These are phyloP conservation scores for Aphelenchoides besseyi DNA, from an alignment of 1,140 invertebrate genomes.

Conservation along the genomic window DNA sequence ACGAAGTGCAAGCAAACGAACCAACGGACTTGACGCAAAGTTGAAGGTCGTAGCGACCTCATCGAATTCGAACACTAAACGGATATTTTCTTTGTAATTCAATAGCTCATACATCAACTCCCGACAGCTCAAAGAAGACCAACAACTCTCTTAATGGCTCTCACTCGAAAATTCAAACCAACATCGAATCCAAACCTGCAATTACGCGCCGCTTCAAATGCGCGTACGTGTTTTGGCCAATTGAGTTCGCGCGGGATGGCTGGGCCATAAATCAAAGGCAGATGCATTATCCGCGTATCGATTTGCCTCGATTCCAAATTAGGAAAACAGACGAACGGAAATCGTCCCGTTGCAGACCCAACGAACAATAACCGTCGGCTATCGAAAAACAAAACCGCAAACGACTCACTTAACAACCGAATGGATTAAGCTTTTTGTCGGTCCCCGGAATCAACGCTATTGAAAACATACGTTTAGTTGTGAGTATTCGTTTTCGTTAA, in stretches of 20 bases:
- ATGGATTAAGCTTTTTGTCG: not conserved
- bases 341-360: not conserved
- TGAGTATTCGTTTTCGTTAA: too few relatives aligned
- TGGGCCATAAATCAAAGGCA: conserved; percentile 1
- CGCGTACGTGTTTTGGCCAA: not conserved
- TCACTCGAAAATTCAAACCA: not conserved
- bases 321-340: not conserved
- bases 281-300: not conserved
- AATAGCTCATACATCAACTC: too few relatives aligned
- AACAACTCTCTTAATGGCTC: too few relatives aligned
- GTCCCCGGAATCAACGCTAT: not conserved
- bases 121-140: too few relatives aligned
- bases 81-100: too few relatives aligned
- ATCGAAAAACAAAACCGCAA: not conserved
- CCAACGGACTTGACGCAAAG: too few relatives aligned
- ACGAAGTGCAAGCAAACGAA: too few relatives aligned
- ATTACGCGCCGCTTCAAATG: not conserved
- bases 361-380: not conserved
- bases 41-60: too few relatives aligned
- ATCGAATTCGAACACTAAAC: too few relatives aligned
- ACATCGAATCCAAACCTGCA: not conserved
- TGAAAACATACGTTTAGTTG: not conserved
- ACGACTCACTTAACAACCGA: not conserved
- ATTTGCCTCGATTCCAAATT: not conserved
- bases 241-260: not conserved